These are phyloP conservation scores for Loriculus beryllinus DNA, from an alignment of 2,797 vertebrate genomes.

Conservation along the genomic window DNA sequence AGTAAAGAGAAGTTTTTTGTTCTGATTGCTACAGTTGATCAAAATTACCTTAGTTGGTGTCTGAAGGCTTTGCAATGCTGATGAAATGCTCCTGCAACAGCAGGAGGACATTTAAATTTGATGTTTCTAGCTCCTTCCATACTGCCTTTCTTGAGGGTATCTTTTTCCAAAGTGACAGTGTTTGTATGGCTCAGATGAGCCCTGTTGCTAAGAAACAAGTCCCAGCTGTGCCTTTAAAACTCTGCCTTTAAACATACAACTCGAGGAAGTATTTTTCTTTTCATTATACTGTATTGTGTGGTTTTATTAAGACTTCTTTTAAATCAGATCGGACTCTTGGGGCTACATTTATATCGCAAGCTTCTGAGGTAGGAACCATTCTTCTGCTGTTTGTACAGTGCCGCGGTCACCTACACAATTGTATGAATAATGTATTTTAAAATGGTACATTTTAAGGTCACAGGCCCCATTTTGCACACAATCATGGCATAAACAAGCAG, in stretches of 20 bases:
- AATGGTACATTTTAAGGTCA: background rate
- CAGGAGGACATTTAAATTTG: slow-evolving; percentile 15
- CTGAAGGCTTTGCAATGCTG: background rate
- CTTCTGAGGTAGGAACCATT: background rate
- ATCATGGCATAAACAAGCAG: background rate
- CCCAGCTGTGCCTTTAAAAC: slow-evolving; percentile 69
- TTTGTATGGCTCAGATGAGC: slow-evolving; percentile 58
- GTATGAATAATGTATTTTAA: background rate
- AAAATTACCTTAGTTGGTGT: background rate
- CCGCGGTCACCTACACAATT: background rate
- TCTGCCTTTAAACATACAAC: slow-evolving; percentile 64
- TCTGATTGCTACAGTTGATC: background rate
- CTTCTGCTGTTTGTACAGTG: background rate
- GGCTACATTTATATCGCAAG: background rate
- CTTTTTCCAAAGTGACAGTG: slow-evolving; percentile 37
- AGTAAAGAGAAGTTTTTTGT: background rate
- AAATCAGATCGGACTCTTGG: background rate
- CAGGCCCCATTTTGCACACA: background rate
- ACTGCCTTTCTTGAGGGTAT: slow-evolving; percentile 34
- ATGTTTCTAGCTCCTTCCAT: slow-evolving; percentile 33
- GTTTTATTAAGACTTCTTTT: slow-evolving; percentile 46
- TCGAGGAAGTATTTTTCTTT: slow-evolving; percentile 65
- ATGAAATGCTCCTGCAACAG: slow-evolving; percentile 5
- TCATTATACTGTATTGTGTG: background rate
- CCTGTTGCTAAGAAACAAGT: slow-evolving; percentile 78